Conservation (phyloP, 2,113 vertebrate species). For the Rattus norvegicus region GRCr8 NC_086019.1:10442501-10443000, state of each 20-base stretch:
- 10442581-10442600: not conserved
- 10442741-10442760: not conserved
- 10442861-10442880: not conserved
- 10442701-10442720: not conserved
- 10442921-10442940: not conserved
- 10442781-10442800: not conserved
- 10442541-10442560: not conserved
- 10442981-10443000: not conserved
- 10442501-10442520: not conserved
- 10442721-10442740: not conserved
- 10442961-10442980: not conserved
- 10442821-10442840: not conserved
- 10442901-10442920: rapidly evolving
- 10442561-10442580: not conserved
- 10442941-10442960: not conserved
- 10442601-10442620: not conserved
- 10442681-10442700: not conserved
- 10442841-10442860: not conserved
- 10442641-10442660: slow-evolving; percentile 31
- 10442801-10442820: not conserved
- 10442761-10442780: not conserved
- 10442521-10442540: not conserved
- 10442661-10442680: not conserved
- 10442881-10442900: too few relatives aligned
- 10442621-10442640: not conserved